Percentiles rank a stretch among this genome's conserved stretches.
Conservation (phyloP, 2,113 vertebrate genomes). For the Cheirogaleus medius region DNA sequence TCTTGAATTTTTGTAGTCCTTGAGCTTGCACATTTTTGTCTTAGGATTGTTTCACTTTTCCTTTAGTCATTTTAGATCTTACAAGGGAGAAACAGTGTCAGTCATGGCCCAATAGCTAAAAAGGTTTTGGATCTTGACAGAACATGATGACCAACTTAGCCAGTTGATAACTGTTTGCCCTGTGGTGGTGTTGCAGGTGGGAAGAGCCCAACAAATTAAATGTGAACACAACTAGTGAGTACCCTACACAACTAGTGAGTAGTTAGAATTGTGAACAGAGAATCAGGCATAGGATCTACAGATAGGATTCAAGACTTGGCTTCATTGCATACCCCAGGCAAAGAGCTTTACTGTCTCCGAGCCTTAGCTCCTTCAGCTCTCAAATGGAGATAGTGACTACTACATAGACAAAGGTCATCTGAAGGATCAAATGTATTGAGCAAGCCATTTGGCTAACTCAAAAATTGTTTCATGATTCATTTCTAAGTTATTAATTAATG, state of each 20-base stretch:
- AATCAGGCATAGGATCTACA: not conserved
- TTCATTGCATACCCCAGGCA: fast-evolving
- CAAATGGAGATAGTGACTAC: not conserved
- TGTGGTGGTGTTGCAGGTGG: not conserved
- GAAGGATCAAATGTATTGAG: not conserved
- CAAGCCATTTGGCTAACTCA: not conserved
- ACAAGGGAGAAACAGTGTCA: not conserved
- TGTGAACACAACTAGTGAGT: not conserved
- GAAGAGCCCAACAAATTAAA: not conserved
- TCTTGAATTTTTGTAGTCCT: conserved; percentile 14
- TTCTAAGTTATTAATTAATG: conserved; percentile 21
- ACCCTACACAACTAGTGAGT: not conserved
- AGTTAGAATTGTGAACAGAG: not conserved
- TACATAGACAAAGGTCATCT: not conserved
- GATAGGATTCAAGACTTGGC: not conserved
- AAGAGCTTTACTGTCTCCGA: not conserved
- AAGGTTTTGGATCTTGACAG: not conserved
- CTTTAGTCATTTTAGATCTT: not conserved
- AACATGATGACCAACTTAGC: not conserved
- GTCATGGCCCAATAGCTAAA: not conserved
- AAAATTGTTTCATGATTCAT: not conserved
- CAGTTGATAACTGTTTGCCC: not conserved
- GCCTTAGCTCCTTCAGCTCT: not conserved
- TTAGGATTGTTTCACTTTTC: not conserved
- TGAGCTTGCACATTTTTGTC: conserved; percentile 1